Conservation (phyloP, 2,888 invertebrate genomes). For the Parasteatoda lunata region DNA sequence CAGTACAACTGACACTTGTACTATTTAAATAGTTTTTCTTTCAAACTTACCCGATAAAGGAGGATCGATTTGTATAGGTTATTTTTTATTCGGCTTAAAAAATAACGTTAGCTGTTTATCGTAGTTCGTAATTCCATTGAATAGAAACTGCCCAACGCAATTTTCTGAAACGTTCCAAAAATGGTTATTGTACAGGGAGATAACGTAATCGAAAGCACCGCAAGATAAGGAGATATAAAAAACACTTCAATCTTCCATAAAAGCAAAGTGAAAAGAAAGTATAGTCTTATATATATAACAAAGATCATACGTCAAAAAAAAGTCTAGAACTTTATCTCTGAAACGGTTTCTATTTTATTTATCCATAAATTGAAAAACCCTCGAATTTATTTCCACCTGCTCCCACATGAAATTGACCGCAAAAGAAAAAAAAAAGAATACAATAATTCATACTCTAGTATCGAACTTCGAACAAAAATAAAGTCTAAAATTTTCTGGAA, state of each 20-base stretch:
- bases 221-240: not conserved
- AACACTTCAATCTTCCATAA: not conserved
- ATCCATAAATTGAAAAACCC: not conserved
- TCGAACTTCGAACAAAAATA: not conserved
- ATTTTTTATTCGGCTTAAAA: not conserved
- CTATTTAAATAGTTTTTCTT: too few relatives aligned
- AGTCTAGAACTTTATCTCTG: not conserved
- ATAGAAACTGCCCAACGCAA: conserved; percentile 29
- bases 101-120: not conserved
- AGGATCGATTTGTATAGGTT: not conserved
- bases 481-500: not conserved
- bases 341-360: not conserved
- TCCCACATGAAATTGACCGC: not conserved
- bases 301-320: conserved; percentile 1
- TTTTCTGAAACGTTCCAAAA: conserved; percentile 40
- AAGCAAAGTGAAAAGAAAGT: not conserved
- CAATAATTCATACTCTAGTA: conserved; percentile 2
- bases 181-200: conserved; percentile 39
- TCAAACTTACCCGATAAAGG: not conserved
- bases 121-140: not conserved
- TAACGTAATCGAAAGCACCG: not conserved
- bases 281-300: not conserved
- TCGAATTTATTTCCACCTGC: not conserved
- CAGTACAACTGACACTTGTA: not conserved
- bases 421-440: not conserved